Percentiles rank a stretch among this genome's conserved stretches.
These are phyloP conservation scores for Trissonchulus sp. DNA, from an alignment of 2,888 invertebrate species.

Conservation along the genomic window DNA sequence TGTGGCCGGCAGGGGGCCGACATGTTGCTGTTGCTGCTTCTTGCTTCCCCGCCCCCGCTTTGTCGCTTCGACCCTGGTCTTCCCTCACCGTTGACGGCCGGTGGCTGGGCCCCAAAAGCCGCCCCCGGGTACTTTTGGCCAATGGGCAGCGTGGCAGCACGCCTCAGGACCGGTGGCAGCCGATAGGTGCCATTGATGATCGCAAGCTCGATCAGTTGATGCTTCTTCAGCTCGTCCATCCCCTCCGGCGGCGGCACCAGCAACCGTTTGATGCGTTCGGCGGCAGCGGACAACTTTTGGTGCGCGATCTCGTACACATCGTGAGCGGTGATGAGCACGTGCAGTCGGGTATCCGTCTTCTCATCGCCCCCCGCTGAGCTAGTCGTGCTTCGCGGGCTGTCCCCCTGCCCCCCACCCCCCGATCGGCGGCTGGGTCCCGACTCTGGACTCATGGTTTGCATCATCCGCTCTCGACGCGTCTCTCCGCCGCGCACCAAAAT, in stretches of 20 bases:
- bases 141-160: neutral
- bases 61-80: too few relatives aligned
- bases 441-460: too few relatives aligned
- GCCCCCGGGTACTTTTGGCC: neutral
- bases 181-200: neutral
- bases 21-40: too few relatives aligned
- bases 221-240: slow-evolving; percentile 1
- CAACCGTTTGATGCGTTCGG: neutral
- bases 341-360: slow-evolving; percentile 44
- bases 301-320: slow-evolving; percentile 31
- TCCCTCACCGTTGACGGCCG: too few relatives aligned
- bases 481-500: slow-evolving; percentile 44
- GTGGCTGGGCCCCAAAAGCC: neutral
- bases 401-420: too few relatives aligned
- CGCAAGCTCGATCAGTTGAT: neutral
- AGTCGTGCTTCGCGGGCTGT: too few relatives aligned
- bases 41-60: too few relatives aligned
- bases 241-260: neutral
- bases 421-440: too few relatives aligned
- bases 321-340: slow-evolving; percentile 42
- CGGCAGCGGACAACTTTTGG: neutral
- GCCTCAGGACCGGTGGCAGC: neutral
- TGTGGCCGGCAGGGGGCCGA: too few relatives aligned
- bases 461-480: too few relatives aligned
- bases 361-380: slow-evolving; percentile 40